Percentiles rank a stretch among this genome's conserved stretches.
Evolutionary conservation across 2,888 invertebrate genomes (phyloP).

Genomic region (Euspilapteryx auroguttella): DNA sequence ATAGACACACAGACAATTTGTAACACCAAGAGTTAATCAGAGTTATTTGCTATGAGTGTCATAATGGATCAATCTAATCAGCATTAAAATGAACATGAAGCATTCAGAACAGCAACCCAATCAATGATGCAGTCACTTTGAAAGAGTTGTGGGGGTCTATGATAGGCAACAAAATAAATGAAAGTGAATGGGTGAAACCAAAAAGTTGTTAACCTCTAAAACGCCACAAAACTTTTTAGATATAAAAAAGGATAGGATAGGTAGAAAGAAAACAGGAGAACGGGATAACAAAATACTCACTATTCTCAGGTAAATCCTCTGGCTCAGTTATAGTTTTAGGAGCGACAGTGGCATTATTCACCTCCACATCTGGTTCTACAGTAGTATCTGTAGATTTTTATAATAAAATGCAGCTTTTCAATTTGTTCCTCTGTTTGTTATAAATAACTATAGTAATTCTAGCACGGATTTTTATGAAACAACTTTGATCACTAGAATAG

Average conservation of each 20-base stretch:
- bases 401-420: constrained; percentile 28
- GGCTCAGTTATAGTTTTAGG: constrained; percentile 37
- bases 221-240: constrained; percentile 7
- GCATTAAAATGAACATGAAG: too few species aligned
- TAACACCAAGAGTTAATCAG: constrained; percentile 12
- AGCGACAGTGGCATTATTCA: constrained; percentile 40
- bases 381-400: constrained; percentile 50
- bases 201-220: background rate
- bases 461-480: too few species aligned
- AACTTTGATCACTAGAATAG: too few species aligned
- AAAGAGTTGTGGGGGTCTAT: too few species aligned
- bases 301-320: constrained; percentile 42
- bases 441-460: too few species aligned
- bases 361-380: constrained; percentile 43
- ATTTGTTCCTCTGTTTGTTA: too few species aligned
- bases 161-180: too few species aligned
- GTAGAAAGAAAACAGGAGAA: constrained; percentile 21
- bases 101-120: too few species aligned
- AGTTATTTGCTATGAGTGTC: background rate
- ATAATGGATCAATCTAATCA: too few species aligned
- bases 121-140: too few species aligned
- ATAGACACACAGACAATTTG: constrained; percentile 48
- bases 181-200: background rate
- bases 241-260: constrained; percentile 16
- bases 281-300: constrained; percentile 41